These are phyloP conservation scores for Apamea monoglypha DNA, from an alignment of 2,888 invertebrate genomes.

Conservation along the genomic window DNA sequence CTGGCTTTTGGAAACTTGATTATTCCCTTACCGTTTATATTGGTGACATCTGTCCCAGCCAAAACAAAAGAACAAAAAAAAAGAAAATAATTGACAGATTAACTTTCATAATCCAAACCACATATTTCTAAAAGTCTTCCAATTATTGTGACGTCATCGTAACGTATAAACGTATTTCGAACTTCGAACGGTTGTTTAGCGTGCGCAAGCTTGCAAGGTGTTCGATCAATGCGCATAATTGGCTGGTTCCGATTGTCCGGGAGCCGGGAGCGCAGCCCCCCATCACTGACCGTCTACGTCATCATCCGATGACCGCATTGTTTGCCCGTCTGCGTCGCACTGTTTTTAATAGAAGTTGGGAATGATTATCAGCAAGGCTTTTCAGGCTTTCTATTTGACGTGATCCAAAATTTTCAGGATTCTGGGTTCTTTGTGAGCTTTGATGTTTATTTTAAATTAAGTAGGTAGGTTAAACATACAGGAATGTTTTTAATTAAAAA, in stretches of 20 bases:
- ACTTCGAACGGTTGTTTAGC: constrained; percentile 52
- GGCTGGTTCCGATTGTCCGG: constrained; percentile 83
- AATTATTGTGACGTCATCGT: constrained; percentile 24
- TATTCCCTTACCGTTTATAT: not conserved
- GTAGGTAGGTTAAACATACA: not conserved
- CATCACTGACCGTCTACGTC: constrained; percentile 56
- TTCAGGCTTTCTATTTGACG: not conserved
- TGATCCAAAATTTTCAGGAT: not conserved
- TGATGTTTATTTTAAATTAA: not conserved
- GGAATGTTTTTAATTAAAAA: not conserved
- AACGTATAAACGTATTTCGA: constrained; percentile 45
- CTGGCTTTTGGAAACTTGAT: not conserved
- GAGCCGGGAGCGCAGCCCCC: constrained; percentile 63
- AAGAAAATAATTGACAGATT: not conserved
- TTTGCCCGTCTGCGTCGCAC: constrained; percentile 53
- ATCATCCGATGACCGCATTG: constrained; percentile 65
- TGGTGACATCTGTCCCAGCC: not conserved
- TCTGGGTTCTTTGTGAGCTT: not conserved
- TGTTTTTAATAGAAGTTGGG: constrained; percentile 26
- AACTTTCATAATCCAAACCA: not conserved
- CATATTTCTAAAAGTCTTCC: constrained; percentile 14
- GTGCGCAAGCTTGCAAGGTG: constrained; percentile 81
- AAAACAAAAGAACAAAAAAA: not conserved
- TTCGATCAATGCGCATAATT: constrained; percentile 83
- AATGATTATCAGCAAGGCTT: not conserved